Base-by-base conservation (phyloP, 2,888 invertebrate genomes). In the Lasioglossum calceatum region DNA sequence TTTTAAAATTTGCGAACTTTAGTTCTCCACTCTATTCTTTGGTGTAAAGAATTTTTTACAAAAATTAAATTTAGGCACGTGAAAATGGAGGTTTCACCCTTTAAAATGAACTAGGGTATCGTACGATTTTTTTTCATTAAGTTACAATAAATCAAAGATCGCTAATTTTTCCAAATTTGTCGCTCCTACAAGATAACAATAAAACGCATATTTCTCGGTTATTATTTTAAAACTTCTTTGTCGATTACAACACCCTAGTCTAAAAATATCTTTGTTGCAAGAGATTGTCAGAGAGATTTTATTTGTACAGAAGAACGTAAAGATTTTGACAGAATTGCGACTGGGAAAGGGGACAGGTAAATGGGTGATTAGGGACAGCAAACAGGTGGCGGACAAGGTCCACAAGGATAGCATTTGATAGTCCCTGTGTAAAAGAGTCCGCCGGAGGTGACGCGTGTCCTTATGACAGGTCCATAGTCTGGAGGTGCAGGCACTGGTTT, bases 391-490 rank as follows among this genome's bases (percentile, higher is more conserved):
- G 50, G 10, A 3, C 72, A 72, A 72, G 47, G 73, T 54, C 74
- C 50, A 19, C 77, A 84, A 23, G 86, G 80, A 32, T 77, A 78
- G 61, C 88, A 89, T 73, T 67, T 84, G 19, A 72, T 87, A 54
- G 84, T 87, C 5, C 87, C 89, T 8, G 74, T 82, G 27, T 92
- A 92, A 54, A 88, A 92, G n/a, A 92, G 80, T 77, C 92, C 92
- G 4, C 92, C 92, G 5, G 76, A 75, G 27, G 87, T 90, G 39
- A 92, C 79, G 4, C 84, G 86, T n/a, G 82, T 88, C 44, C 87
- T 81, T 54, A 85, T 44, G 19, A 90, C 81, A 23, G 91, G 88
- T 19, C 81, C 76, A 27, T 79, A 82, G 75, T 90, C 91, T 32
- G 72, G 81, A 27, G 87, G 88, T n/a, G 89, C 91, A 14, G 91